Percentiles rank a stretch among this genome's conserved stretches.
Evolutionary conservation across 30 jellyfish, hydroid and myxozoan genomes (phyloP).

Genomic region (Turritopsis rubra): DNA sequence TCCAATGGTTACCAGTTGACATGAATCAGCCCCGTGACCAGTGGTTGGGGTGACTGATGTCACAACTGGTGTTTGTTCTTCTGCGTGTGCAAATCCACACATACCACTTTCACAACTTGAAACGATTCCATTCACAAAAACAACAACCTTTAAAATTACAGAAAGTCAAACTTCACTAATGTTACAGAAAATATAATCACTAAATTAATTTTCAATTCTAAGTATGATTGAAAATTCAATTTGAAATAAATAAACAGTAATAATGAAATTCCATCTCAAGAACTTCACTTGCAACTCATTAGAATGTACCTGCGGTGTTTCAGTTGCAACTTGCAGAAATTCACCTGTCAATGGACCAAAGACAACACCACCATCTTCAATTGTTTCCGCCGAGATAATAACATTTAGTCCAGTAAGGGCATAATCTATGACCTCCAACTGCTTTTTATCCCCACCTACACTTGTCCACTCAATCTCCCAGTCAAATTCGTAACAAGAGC

Average conservation of each 20-base stretch:
- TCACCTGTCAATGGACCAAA: constrained; percentile 74
- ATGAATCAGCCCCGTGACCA: constrained; percentile 46
- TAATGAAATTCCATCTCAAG: no score
- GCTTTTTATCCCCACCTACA: constrained; percentile 77
- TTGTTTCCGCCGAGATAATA: constrained; percentile 21
- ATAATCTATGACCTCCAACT: constrained; percentile 30
- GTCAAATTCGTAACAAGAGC: constrained; percentile 48
- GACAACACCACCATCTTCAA: constrained; percentile 72
- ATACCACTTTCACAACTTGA: constrained; percentile 51
- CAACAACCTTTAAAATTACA: constrained; percentile 62
- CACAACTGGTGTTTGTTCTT: constrained; percentile 51
- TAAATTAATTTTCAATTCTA: no score
- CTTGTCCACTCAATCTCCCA: constrained; percentile 73
- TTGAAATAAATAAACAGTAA: no score
- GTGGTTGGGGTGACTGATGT: constrained; percentile 45
- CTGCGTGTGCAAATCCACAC: constrained; percentile 51
- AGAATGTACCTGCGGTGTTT: constrained; percentile 61
- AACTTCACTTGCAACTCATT: no score
- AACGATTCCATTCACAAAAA: constrained; percentile 61
- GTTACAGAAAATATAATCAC: background rate
- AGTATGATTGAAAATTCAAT: no score
- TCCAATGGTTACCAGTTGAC: constrained; percentile 40
- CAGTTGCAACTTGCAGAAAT: constrained; percentile 57
- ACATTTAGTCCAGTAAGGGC: constrained; percentile 47
- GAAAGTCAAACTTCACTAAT: background rate